phyloP scores from a whole-genome alignment of 2,797 vertebrate genomes.

The Poeciliopsis presidionis region DNA sequence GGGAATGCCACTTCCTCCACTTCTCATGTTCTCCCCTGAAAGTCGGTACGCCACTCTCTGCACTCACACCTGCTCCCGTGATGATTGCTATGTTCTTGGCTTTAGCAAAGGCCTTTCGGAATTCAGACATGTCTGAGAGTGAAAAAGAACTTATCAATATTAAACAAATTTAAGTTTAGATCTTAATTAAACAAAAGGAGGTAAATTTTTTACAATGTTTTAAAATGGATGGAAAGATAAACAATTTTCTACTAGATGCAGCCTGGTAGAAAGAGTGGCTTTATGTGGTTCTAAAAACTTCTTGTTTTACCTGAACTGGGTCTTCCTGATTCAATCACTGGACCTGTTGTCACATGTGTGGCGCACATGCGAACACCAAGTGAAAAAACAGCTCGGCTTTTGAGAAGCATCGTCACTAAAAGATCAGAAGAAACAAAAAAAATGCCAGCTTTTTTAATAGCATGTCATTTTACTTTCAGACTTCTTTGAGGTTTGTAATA shows the following conservation, averaged over 20 bases:
- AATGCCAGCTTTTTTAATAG: too few relatives aligned
- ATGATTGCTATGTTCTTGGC: constrained; percentile 92
- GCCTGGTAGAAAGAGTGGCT: background rate
- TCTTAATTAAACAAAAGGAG: background rate
- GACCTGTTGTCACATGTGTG: constrained; percentile 52
- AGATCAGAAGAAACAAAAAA: background rate
- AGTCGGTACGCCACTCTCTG: constrained; percentile 92
- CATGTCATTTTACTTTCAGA: background rate
- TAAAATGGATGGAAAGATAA: background rate
- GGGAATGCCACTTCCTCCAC: constrained; percentile 95
- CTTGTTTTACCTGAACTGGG: constrained; percentile 82
- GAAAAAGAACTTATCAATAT: background rate
- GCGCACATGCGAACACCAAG: constrained; percentile 73
- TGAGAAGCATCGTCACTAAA: constrained; percentile 80
- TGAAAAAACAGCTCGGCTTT: constrained; percentile 60
- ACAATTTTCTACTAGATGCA: background rate
- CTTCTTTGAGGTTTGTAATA: background rate
- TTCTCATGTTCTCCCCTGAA: constrained; percentile 90
- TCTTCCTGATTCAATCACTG: constrained; percentile 73
- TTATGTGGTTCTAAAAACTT: background rate
- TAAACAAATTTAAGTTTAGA: background rate
- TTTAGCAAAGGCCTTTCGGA: constrained; percentile 88
- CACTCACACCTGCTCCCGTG: constrained; percentile 92
- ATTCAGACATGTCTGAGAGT: constrained; percentile 86
- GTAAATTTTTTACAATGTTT: background rate